Evolutionary conservation across 2,888 invertebrate species (phyloP).

Genomic region (Desoria tigrina): DNA sequence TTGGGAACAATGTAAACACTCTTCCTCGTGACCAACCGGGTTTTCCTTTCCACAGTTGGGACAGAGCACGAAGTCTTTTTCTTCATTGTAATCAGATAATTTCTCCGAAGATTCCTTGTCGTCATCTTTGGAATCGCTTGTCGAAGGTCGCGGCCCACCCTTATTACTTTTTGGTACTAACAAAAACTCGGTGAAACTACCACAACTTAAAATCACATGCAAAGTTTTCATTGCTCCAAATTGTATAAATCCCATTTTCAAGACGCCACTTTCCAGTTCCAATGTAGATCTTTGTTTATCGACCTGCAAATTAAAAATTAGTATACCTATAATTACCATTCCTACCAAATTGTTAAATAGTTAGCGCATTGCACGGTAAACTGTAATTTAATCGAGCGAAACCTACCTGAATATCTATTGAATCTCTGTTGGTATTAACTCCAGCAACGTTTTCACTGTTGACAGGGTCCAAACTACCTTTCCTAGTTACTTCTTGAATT

Average conservation of each 20-base stretch:
- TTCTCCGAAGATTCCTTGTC: conserved; percentile 32
- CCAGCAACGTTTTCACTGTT: neutral
- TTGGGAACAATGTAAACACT: conserved; percentile 43
- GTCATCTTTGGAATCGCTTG: conserved; percentile 20
- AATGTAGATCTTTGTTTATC: conserved; percentile 31
- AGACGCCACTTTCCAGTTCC: conserved; percentile 48
- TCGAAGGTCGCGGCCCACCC: conserved; percentile 41
- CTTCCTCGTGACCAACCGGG: conserved; percentile 29
- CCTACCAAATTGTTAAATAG: too few species aligned
- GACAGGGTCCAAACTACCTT: conserved; percentile 23
- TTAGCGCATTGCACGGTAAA: too few species aligned
- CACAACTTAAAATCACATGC: conserved; percentile 61
- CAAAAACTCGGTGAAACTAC: conserved; percentile 63
- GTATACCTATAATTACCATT: neutral
- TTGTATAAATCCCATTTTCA: conserved; percentile 60
- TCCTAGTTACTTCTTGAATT: conserved; percentile 51
- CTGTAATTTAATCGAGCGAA: neutral
- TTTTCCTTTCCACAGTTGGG: conserved; percentile 45
- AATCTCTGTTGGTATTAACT: neutral
- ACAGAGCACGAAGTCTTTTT: conserved; percentile 25
- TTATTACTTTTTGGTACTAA: conserved; percentile 59
- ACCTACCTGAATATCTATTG: neutral
- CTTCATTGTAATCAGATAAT: conserved; percentile 28
- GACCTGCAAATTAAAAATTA: neutral
- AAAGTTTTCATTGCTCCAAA: conserved; percentile 64